These are phyloP conservation scores for Dysdera silvatica DNA, from an alignment of 1,140 invertebrate genomes.

Conservation along the genomic window DNA sequence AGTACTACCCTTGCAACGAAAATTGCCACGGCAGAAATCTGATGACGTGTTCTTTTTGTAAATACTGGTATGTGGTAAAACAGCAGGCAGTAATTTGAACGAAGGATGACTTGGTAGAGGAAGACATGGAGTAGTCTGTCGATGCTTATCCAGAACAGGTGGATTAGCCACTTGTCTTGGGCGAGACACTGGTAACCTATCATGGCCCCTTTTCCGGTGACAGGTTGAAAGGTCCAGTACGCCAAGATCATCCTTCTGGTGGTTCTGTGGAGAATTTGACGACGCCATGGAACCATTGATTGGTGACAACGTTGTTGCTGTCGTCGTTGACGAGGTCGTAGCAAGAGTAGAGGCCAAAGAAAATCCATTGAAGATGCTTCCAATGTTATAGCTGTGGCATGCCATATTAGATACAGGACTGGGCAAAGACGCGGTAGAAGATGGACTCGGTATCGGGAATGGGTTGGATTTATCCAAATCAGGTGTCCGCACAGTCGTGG, in stretches of 20 bases:
- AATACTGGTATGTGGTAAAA: constrained; percentile 5
- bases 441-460: background rate
- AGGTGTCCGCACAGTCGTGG: constrained; percentile 20
- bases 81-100: constrained; percentile 5
- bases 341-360: no score
- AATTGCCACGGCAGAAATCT: background rate
- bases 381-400: no score
- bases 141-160: constrained; percentile 24
- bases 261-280: no score
- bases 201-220: constrained; percentile 6
- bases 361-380: no score
- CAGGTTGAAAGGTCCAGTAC: constrained; percentile 14
- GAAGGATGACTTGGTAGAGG: constrained; percentile 1
- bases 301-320: background rate
- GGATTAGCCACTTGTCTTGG: constrained; percentile 26
- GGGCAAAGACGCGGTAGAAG: background rate
- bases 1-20: constrained; percentile 17
- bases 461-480: constrained; percentile 1
- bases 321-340: background rate
- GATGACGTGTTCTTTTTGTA: constrained; percentile 17
- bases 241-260: background rate
- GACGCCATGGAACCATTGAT: no score
- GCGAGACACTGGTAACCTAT: background rate
- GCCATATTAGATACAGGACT: no score
- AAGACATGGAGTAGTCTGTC: constrained; percentile 1